Conservation (phyloP, 2,113 vertebrate species). For the Sclerurus mexicanus region DNA sequence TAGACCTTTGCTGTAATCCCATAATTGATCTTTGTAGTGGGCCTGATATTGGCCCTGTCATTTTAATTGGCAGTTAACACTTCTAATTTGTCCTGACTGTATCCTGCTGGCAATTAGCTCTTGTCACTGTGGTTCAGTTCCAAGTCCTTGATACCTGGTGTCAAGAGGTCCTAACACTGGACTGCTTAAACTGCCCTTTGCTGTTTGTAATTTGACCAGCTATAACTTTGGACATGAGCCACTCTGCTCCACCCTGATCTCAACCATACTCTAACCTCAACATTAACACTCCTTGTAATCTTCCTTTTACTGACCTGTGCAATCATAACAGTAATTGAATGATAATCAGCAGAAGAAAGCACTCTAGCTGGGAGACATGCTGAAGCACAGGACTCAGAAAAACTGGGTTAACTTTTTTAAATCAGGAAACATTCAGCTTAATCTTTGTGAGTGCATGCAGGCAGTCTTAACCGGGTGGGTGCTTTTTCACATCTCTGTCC, state of each 20-base stretch:
- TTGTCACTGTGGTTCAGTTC: conserved; percentile 14
- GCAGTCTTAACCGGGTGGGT: not conserved
- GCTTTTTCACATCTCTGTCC: not conserved
- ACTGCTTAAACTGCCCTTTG: not conserved
- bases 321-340: conserved; percentile 21
- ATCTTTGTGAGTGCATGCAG: not conserved
- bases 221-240: not conserved
- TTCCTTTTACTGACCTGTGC: conserved; percentile 33
- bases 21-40: conserved; percentile 34
- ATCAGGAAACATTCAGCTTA: not conserved
- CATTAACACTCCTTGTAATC: not conserved
- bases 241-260: not conserved
- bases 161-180: conserved; percentile 24
- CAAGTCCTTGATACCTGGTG: conserved; percentile 3
- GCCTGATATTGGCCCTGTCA: conserved; percentile 15
- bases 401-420: not conserved
- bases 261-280: not conserved
- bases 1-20: conserved; percentile 15
- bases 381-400: not conserved
- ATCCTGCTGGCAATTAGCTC: conserved; percentile 12
- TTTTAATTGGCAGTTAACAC: conserved; percentile 58
- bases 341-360: not conserved
- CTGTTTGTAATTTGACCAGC: not conserved
- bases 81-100: conserved; percentile 44
- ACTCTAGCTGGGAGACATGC: not conserved